Conservation (phyloP, 2,113 vertebrate species). For the Lipotes vexillifer region DNA sequence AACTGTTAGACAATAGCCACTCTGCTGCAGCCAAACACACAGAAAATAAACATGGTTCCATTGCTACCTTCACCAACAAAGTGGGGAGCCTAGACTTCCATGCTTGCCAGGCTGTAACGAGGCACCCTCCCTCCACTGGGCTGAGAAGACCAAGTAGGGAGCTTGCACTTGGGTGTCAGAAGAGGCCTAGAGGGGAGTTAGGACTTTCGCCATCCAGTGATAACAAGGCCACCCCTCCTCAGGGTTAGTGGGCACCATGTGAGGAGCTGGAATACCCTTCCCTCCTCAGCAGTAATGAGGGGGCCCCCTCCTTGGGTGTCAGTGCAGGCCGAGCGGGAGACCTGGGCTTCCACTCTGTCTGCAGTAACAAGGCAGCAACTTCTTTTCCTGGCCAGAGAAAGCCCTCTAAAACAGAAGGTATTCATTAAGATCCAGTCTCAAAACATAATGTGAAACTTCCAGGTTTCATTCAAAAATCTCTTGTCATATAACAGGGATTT, state of each 20-base stretch:
- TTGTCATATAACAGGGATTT: neutral
- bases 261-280: neutral
- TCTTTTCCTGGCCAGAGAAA: neutral
- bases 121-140: too few relatives aligned
- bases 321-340: fast-evolving
- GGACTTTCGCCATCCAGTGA: neutral
- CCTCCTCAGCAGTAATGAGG: neutral
- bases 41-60: neutral
- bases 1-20: neutral
- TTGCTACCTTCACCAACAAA: neutral
- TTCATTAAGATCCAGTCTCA: neutral
- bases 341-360: neutral
- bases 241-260: neutral
- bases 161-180: neutral
- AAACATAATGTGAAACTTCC: neutral
- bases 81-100: neutral
- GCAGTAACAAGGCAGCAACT: neutral
- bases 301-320: neutral
- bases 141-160: neutral
- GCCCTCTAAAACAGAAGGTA: neutral
- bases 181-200: neutral
- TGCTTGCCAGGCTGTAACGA: neutral
- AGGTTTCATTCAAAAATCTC: neutral
- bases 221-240: neutral
- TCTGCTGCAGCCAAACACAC: neutral